Evolutionary conservation across 1,140 invertebrate genomes (phyloP), one percentile per base, ranked within the genome.

Genomic region (Paralvinella palmiformis): DNA sequence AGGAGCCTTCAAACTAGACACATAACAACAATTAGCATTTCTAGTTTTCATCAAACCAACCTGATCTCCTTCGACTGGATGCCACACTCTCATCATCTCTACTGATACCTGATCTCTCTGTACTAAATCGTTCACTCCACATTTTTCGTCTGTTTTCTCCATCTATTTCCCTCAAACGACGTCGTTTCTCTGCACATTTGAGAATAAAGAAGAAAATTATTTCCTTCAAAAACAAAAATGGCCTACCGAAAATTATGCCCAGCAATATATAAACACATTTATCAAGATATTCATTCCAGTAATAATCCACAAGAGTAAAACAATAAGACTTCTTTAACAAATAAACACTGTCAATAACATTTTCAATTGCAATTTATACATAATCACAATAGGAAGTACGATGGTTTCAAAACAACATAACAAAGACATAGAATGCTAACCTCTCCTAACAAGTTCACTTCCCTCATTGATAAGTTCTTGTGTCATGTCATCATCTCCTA

Each of bases 401-500:
- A 27, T 56, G 33, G 20, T 57, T 57, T 7, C 10, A 1, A 57
- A 33, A 31, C 6, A 32, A 57, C 20, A 15, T 31, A 15, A 17
- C 24, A 56, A 37, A 41, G 37, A n/a, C 13, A 58, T 50, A 41
- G 22, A 62, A 24, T 50, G 63, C 64, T 20, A 62, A 81, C 80
- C 83, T 81, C 82, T 75, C 75, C 90, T 90, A 62, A 96, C 88
- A 37, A 97, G 85, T 79, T 94, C 91, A 72, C 88, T 84, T 0
- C 96, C 95, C 82, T 98, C 94, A 72, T 95, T 91, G 3, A 97
- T 88, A 20, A 97, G 82, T 78, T 98, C 94, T 0, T 87, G 88
- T 0, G 93, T 95, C 64, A 96, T 87, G 59, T 95, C 92, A 78
- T 96, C 93, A 67, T 96, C 92, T 3, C 77, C 90, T 52, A 96